Percentiles rank a stretch among this genome's conserved stretches.
phyloP scores from a whole-genome alignment of 2,113 vertebrate genomes.

The Sterna hirundo region DNA sequence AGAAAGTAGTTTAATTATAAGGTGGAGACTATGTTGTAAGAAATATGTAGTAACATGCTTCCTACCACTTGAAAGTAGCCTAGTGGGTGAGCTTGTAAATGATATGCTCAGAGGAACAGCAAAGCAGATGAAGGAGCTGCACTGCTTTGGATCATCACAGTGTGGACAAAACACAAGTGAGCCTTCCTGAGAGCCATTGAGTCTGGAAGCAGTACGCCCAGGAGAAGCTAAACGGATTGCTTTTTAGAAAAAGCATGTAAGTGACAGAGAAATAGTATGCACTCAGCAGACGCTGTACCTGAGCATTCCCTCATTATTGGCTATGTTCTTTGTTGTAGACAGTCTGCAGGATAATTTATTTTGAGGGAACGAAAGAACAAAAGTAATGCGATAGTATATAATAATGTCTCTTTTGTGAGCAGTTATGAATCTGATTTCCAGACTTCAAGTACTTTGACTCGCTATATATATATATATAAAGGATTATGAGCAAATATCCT shows the following conservation, averaged over 20 bases:
- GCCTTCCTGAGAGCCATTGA: not conserved
- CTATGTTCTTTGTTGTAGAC: not conserved
- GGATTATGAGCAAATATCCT: not conserved
- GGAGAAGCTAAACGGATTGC: not conserved
- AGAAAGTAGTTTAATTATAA: not conserved
- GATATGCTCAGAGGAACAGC: fast-evolving
- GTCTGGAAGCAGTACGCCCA: not conserved
- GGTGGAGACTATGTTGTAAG: not conserved
- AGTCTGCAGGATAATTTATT: not conserved
- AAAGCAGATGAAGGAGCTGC: not conserved
- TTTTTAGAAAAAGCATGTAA: not conserved
- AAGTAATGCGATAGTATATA: not conserved
- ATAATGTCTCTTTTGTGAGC: not conserved
- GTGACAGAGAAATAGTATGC: not conserved
- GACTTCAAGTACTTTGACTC: not conserved
- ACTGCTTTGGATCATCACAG: not conserved
- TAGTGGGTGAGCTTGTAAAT: not conserved
- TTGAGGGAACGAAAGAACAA: not conserved
- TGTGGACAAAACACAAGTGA: not conserved
- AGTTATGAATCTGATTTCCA: not conserved
- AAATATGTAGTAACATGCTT: not conserved
- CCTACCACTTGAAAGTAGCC: not conserved
- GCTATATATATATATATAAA: fast-evolving
- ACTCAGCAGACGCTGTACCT: not conserved
- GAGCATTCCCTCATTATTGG: not conserved